Base-by-base conservation (phyloP, 2,888 invertebrate genomes). In the Andrena dorsata region DNA sequence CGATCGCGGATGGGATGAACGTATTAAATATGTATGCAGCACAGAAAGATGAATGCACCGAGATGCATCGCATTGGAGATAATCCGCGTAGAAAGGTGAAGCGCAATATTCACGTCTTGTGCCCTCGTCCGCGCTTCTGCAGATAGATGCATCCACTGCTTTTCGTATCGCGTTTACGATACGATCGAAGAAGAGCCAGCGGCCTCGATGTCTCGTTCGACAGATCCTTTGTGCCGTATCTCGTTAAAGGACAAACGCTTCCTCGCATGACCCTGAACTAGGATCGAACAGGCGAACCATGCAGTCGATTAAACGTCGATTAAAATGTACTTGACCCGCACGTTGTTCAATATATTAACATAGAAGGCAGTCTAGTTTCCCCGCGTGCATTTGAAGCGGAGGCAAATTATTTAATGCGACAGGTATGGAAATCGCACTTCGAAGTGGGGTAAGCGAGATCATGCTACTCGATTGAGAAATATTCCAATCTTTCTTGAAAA, bases 81-180 rank as follows among this genome's bases (percentile, higher is more conserved):
- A 88, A 88, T 88, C 80, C 85, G 83, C 85, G 82, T 83, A 75
- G 87, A 84, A 82, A 79, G 74, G 71, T 69, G 80, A 73, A 71
- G 66, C 75, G 78, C 64, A 80, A 86, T 82, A 84, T 82, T 81
- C 75, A 28, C 63, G 66, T 72, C 75, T 70, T 63, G 51, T 49
- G 60, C 69, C 20, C 60, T 60, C 49, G 56, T 61, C 56, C 77
- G 28, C 58, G 77, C 72, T 73, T 63, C 68, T 63, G 32, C 77
- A 41, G 32, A 66, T 53, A 60, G 5, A 68, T 64, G 41, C 65
- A 49, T 65, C 20, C 23, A 13, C 60, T 64, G 4, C 16, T 76
- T 79, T 76, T 20, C 76, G 64, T 70, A 70, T 79, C 69, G 32
- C 35, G 47, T 51, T 56, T 23, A 16, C 53, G 53, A 23, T 28